Base-by-base conservation (phyloP, 1,140 invertebrate genomes). In the Heterodera schachtii region DNA sequence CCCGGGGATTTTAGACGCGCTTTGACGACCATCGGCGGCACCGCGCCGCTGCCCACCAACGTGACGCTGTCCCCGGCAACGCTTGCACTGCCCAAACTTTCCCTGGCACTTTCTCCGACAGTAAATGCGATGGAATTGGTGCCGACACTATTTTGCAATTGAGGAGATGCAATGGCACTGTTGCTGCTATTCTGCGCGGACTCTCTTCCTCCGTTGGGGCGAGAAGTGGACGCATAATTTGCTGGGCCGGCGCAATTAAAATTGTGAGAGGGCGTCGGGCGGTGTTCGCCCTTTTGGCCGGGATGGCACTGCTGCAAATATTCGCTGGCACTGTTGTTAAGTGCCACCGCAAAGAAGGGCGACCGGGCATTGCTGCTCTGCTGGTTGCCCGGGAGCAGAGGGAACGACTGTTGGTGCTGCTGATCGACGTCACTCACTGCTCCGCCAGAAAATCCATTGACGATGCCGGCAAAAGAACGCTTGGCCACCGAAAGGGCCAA, bases 391-490 rank as follows among this genome's bases (percentile, higher is more conserved):
- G 44, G 21, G 52, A 78, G 77, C n/a, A 78, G 64, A 31, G 77
- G 77, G 44, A 43, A 7, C 11, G 41, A 78, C 43, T 78, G 77
- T 69, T 78, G 77, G 31, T 78, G 60, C 31, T 67, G n/a, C 49
- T 64, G 77, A 43, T 47, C 47, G 8, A 19, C 44, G 31, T 43
- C 60, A n/a, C 13, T 52, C 31, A n/a, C 75, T 43, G n/a, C 73
- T 8, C 47, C 64, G 16, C 75, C 57, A 64, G 57, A 13, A 64
- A 19, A 64, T 64, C 11, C 46, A 76, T 21, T 57, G 66, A 43
- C 46, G 19, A 76, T n/a, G 19, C 77, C 77, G 47, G 70, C 57
- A 78, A 70, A 78, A 21, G 77, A 78, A 3, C 77, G 77, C 46
- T 78, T 78, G 21, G 41, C 64, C 13, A 78, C 70, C 66, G 75